A percentile compares a stretch with the other conserved stretches of the same genome.
Conservation (phyloP, 2,797 vertebrate species). For the Odontamblyopus rebecca region DNA sequence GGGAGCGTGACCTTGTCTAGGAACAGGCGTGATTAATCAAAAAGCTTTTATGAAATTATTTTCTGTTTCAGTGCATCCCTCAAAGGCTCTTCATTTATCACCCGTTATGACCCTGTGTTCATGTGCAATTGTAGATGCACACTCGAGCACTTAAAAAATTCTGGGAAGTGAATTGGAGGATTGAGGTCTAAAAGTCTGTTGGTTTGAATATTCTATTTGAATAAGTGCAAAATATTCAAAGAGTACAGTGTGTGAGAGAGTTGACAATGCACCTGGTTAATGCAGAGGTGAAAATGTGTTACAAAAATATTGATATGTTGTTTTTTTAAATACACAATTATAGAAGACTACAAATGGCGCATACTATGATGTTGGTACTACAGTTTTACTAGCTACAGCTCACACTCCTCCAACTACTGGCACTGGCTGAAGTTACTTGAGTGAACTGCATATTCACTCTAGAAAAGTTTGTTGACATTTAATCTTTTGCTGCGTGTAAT, state of each 20-base stretch:
- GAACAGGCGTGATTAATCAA: conserved; percentile 72
- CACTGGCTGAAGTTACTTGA: too few relatives aligned
- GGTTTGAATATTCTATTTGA: not conserved
- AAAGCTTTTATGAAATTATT: conserved; percentile 73
- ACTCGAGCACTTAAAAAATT: conserved; percentile 15
- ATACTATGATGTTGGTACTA: too few relatives aligned
- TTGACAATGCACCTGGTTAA: too few relatives aligned
- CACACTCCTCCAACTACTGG: too few relatives aligned
- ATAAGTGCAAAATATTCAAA: not conserved
- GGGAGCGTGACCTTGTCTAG: conserved; percentile 71
- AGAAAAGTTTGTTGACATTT: too few relatives aligned
- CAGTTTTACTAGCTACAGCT: too few relatives aligned
- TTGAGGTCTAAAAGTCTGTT: not conserved
- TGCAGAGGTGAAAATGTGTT: not conserved
- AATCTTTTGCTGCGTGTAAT: too few relatives aligned
- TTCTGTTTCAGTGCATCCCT: conserved; percentile 68
- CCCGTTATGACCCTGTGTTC: conserved; percentile 38
- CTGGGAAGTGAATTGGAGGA: not conserved
- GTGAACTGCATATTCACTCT: too few relatives aligned
- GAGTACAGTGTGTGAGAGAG: not conserved
- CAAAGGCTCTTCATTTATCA: conserved; percentile 62
- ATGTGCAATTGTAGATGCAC: conserved; percentile 16
- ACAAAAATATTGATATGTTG: too few relatives aligned
- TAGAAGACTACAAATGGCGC: too few relatives aligned
- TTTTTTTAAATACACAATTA: too few relatives aligned